Evolutionary conservation across 2,113 vertebrate genomes (phyloP).

Genomic region (Excalfactoria chinensis): DNA sequence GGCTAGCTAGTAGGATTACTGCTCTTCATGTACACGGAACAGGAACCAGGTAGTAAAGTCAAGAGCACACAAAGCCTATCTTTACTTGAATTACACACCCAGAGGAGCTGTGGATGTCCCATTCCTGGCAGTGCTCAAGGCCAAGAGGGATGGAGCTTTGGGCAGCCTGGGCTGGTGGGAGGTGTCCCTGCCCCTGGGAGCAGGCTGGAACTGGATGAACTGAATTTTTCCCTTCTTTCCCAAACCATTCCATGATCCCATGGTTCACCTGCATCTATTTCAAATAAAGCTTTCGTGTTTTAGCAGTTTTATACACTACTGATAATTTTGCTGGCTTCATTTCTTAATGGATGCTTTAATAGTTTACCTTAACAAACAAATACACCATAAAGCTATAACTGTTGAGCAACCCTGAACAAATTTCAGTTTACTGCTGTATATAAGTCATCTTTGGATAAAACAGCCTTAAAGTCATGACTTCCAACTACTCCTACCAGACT

Average conservation of each 20-base stretch:
- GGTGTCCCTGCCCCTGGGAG: not conserved
- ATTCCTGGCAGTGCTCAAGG: not conserved
- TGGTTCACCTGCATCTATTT: not conserved
- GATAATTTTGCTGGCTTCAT: not conserved
- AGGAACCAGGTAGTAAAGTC: not conserved
- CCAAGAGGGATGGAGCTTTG: no score
- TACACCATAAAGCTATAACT: constrained; percentile 14
- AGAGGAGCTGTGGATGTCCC: not conserved
- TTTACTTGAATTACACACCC: not conserved
- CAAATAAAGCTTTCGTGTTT: not conserved
- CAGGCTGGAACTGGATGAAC: not conserved
- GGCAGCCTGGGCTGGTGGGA: not conserved
- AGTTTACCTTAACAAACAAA: constrained; percentile 38
- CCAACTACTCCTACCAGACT: not conserved
- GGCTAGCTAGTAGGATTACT: not conserved
- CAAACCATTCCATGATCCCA: not conserved
- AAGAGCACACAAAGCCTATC: not conserved
- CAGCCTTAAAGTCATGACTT: not conserved
- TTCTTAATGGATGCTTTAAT: constrained; percentile 18
- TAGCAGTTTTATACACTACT: not conserved
- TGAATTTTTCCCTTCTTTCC: not conserved
- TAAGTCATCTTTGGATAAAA: not conserved
- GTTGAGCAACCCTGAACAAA: constrained; percentile 15
- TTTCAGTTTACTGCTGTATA: not conserved
- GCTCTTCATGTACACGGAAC: not conserved